These are phyloP conservation scores for Alloscopus bannaensis DNA, from an alignment of 2,888 invertebrate species.

Conservation along the genomic window DNA sequence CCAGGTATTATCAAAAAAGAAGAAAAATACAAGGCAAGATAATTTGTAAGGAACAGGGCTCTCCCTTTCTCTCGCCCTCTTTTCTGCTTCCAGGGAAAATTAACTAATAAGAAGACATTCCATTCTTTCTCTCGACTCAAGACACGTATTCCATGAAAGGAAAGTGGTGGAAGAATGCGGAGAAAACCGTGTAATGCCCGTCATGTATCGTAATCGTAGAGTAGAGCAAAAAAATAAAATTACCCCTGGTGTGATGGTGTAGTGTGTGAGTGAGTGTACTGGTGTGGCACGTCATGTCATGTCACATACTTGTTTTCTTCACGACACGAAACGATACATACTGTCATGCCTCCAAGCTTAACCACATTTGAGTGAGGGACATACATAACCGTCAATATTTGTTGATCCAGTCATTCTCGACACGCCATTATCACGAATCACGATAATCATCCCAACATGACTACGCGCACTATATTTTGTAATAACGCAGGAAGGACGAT, in stretches of 20 bases:
- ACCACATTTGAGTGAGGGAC: slow-evolving; percentile 15
- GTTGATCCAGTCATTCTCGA: slow-evolving; percentile 56
- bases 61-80: no score
- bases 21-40: slow-evolving; percentile 44
- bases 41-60: slow-evolving; percentile 44
- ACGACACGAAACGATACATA: slow-evolving; percentile 28
- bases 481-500: not conserved
- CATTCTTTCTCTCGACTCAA: no score
- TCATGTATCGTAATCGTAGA: no score
- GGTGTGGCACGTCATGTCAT: slow-evolving; percentile 60
- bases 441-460: slow-evolving; percentile 57
- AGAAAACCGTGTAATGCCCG: no score
- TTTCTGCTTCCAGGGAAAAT: slow-evolving; percentile 35
- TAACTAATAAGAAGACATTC: slow-evolving; percentile 61
- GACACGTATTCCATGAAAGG: not conserved
- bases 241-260: no score
- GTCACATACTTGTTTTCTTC: slow-evolving; percentile 47
- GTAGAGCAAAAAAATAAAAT: no score
- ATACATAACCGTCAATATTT: slow-evolving; percentile 19
- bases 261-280: no score
- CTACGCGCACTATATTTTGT: slow-evolving; percentile 9
- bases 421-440: slow-evolving; percentile 62
- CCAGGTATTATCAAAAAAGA: slow-evolving; percentile 51
- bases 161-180: slow-evolving; percentile 5
- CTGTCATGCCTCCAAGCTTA: slow-evolving; percentile 18